phyloP scores from a whole-genome alignment of 2,113 vertebrate species.

The Pionites leucogaster region DNA sequence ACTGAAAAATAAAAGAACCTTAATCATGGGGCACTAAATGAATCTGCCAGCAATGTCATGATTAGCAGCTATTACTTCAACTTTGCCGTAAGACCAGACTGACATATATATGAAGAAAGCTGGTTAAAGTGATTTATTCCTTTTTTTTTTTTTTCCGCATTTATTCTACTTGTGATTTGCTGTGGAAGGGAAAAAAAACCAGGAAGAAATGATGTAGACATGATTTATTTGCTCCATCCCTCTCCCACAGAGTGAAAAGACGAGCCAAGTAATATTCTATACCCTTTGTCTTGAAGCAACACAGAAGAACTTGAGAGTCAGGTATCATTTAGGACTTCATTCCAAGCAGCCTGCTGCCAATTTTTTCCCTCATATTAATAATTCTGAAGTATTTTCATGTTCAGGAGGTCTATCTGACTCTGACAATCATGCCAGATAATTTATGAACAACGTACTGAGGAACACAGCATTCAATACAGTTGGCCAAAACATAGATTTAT shows the following conservation, averaged over 20 bases:
- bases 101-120: rapidly evolving
- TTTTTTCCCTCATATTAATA: not conserved
- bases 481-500: not conserved
- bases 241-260: not conserved
- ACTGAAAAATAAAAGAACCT: not conserved
- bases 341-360: not conserved
- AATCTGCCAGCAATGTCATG: not conserved
- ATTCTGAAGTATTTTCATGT: not conserved
- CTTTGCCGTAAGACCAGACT: not conserved
- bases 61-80: not conserved
- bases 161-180: not conserved
- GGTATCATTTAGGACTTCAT: not conserved
- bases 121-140: not conserved
- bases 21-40: not conserved
- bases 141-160: not conserved
- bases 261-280: not conserved
- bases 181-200: not conserved
- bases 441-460: not conserved
- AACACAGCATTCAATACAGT: not conserved
- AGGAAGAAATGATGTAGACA: not conserved
- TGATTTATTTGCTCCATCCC: not conserved
- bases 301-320: not conserved
- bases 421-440: not conserved
- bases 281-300: not conserved
- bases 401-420: not conserved